Evolutionary conservation across 2,888 invertebrate species (phyloP).

Genomic region (Bellardia bayeri): DNA sequence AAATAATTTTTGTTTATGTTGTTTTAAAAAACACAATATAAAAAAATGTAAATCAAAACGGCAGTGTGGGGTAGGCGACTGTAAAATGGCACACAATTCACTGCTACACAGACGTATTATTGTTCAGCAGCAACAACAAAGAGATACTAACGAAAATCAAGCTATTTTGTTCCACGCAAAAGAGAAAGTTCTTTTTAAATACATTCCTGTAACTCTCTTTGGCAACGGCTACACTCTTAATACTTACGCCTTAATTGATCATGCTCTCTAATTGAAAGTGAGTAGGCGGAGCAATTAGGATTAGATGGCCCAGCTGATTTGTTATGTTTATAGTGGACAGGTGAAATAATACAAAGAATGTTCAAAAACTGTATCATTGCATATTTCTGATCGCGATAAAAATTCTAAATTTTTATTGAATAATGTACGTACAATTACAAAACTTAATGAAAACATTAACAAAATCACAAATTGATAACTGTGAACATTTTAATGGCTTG

Average conservation of each 20-base stretch:
- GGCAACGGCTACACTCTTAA: constrained; percentile 32
- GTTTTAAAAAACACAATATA: constrained; percentile 40
- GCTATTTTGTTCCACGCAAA: constrained; percentile 42
- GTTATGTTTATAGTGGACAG: no score
- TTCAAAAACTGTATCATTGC: no score
- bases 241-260: constrained; percentile 68
- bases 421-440: no score
- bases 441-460: no score
- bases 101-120: background rate
- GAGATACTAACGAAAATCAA: background rate
- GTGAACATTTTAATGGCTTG: constrained; percentile 29
- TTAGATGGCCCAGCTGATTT: no score
- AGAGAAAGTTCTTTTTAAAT: constrained; percentile 37
- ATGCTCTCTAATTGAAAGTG: constrained; percentile 61
- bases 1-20: constrained; percentile 43
- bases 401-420: no score
- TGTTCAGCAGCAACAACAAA: background rate
- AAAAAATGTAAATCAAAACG: constrained; percentile 37
- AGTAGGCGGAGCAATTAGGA: no score
- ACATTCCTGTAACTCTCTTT: constrained; percentile 53
- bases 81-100: no score
- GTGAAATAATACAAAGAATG: no score
- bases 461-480: background rate
- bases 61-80: constrained; percentile 15
- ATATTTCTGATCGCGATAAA: no score